Conservation (phyloP, 2,797 vertebrate genomes). For the Picus viridis region DNA sequence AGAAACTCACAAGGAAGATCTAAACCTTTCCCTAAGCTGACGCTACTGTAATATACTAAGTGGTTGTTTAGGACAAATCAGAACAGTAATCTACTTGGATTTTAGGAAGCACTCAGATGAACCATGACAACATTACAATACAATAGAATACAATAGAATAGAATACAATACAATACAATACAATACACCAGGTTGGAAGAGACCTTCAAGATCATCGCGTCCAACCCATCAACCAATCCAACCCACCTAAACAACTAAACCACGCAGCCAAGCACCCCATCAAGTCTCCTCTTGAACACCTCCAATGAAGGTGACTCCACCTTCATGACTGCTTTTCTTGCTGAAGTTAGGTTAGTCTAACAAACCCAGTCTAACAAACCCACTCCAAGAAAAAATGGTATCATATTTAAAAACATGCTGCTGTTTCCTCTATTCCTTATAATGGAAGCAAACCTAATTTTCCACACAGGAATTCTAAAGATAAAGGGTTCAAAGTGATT, state of each 20-base stretch:
- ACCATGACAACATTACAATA: neutral
- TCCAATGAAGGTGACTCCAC: too few species aligned
- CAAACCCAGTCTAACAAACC: too few species aligned
- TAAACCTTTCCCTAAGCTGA: neutral
- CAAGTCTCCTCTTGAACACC: too few species aligned
- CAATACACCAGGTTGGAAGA: too few species aligned
- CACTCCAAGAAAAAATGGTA: neutral
- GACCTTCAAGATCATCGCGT: too few species aligned
- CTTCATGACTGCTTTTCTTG: neutral
- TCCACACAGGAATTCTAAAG: neutral
- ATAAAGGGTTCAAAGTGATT: neutral
- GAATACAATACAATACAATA: too few species aligned
- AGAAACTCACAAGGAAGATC: neutral
- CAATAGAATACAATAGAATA: too few species aligned
- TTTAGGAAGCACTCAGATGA: neutral
- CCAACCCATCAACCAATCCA: too few species aligned
- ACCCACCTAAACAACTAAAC: too few species aligned
- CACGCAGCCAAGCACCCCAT: too few species aligned
- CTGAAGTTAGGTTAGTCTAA: neutral
- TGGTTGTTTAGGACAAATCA: neutral
- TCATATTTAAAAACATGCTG: neutral
- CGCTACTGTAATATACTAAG: neutral
- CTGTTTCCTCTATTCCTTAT: neutral
- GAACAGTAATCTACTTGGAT: neutral
- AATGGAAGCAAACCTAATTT: neutral